Evolutionary conservation across 2,797 vertebrate genomes (phyloP).

Genomic region (Percopsis omiscomaycus): DNA sequence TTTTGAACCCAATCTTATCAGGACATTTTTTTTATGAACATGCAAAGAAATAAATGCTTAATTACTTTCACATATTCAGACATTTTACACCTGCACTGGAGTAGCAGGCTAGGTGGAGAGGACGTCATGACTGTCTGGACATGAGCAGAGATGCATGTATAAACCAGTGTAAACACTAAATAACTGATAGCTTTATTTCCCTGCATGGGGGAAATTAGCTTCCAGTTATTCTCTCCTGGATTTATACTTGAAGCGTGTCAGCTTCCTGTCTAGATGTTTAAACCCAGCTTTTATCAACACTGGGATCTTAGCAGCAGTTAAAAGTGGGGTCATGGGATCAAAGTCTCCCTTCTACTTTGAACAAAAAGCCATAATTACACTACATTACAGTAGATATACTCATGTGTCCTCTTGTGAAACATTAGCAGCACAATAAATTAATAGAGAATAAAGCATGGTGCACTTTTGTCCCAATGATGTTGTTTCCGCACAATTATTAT

Average conservation of each 20-base stretch:
- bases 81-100: no score
- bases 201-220: background rate
- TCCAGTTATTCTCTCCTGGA: constrained; percentile 42
- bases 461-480: constrained; percentile 51
- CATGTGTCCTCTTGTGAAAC: constrained; percentile 21
- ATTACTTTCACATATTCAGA: no score
- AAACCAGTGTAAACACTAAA: no score
- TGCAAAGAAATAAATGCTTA: no score
- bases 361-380: constrained; percentile 23
- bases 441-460: constrained; percentile 51
- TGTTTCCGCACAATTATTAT: constrained; percentile 69
- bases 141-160: no score
- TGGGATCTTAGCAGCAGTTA: constrained; percentile 16
- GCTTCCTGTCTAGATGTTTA: background rate
- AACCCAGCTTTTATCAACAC: background rate
- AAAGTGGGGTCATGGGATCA: constrained; percentile 20
- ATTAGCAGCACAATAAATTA: constrained; percentile 45
- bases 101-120: no score
- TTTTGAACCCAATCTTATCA: no score
- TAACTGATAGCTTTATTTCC: no score
- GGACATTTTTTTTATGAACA: no score
- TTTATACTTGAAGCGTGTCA: constrained; percentile 6
- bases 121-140: no score
- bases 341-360: constrained; percentile 22
- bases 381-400: constrained; percentile 26